Evolutionary conservation across 2,113 vertebrate species (phyloP).

Genomic region (Halichoeres trimaculatus): DNA sequence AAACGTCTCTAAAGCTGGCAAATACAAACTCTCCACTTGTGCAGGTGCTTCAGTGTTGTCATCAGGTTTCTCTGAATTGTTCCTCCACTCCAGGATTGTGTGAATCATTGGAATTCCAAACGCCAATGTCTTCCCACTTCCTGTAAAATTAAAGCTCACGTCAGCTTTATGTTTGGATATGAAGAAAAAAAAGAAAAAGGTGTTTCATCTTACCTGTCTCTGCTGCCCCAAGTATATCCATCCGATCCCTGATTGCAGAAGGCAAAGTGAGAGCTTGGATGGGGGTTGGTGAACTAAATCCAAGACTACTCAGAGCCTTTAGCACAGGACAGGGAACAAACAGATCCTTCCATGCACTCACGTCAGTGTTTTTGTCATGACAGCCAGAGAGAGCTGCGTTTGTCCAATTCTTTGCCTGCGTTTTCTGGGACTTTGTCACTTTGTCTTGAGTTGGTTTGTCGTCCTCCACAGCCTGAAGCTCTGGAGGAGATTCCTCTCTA

Average conservation of each 20-base stretch:
- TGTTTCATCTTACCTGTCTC: constrained; percentile 89
- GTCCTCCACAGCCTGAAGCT: neutral
- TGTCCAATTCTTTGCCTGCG: constrained; percentile 89
- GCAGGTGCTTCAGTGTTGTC: constrained; percentile 2
- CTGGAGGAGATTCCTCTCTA: neutral
- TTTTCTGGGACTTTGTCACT: constrained; percentile 60
- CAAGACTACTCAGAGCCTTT: constrained; percentile 88
- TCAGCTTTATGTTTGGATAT: neutral
- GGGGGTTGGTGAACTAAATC: constrained; percentile 92
- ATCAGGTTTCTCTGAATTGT: constrained; percentile 60
- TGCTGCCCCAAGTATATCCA: constrained; percentile 95
- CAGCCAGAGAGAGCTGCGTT: constrained; percentile 70
- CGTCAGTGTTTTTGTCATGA: constrained; percentile 79
- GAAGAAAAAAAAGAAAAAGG: neutral
- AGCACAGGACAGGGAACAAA: constrained; percentile 91
- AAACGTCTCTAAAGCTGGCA: constrained; percentile 18
- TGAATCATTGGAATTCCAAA: constrained; percentile 98
- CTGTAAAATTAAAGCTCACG: constrained; percentile 74
- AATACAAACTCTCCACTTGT: constrained; percentile 63
- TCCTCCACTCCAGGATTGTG: constrained; percentile 90
- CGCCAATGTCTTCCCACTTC: constrained; percentile 96
- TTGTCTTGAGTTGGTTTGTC: constrained; percentile 36
- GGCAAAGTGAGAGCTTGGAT: constrained; percentile 93
- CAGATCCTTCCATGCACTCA: constrained; percentile 92
- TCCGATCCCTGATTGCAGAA: constrained; percentile 91